Conservation (phyloP, 2,113 vertebrate species). For the Colius striatus region DNA sequence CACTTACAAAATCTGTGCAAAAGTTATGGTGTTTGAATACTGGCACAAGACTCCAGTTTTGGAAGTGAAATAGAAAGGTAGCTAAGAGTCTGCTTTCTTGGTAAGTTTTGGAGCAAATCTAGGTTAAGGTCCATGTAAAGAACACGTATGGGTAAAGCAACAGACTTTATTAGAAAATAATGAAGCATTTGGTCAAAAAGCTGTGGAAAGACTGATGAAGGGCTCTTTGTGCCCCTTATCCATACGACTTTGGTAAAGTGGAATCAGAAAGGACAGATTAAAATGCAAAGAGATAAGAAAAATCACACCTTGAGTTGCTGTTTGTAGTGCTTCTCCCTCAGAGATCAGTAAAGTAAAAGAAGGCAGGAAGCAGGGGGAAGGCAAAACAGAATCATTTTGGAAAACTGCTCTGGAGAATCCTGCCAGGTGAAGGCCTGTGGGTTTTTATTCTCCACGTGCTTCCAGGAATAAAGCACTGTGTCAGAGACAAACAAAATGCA, state of each 20-base stretch:
- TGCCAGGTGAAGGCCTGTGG: background rate
- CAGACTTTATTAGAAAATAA: background rate
- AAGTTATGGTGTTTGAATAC: background rate
- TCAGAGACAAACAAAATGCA: rapidly evolving
- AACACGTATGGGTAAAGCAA: background rate
- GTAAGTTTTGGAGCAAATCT: background rate
- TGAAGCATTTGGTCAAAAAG: background rate
- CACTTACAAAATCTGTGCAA: background rate
- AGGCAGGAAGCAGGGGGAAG: background rate
- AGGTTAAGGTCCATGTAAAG: background rate
- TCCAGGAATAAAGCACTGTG: background rate
- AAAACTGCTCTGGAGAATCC: background rate
- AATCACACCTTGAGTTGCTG: background rate
- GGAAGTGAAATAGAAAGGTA: background rate
- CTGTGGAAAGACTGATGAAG: background rate
- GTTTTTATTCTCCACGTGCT: background rate
- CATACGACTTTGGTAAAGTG: background rate
- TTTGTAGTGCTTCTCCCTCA: background rate
- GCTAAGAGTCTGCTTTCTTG: background rate
- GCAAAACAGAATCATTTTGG: background rate
- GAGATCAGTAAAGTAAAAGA: background rate
- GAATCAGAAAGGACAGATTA: background rate
- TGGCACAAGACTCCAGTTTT: background rate
- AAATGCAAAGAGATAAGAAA: background rate
- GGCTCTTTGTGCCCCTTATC: background rate